Evolutionary conservation across 1,140 invertebrate genomes (phyloP).

Genomic region (Galleria mellonella): DNA sequence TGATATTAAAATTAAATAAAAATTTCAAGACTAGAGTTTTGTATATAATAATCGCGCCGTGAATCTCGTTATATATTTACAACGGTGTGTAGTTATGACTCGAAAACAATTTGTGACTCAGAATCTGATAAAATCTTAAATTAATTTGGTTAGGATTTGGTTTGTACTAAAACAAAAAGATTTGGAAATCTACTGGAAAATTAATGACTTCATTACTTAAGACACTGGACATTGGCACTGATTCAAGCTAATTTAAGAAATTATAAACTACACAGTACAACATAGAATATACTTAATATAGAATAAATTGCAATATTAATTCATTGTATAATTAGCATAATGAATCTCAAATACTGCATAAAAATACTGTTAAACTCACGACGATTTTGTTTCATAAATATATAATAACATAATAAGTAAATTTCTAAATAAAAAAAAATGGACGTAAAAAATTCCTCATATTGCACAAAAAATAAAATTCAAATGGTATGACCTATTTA

Average conservation of each 20-base stretch:
- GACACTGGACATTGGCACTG: slow-evolving; percentile 48
- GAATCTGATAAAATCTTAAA: slow-evolving; percentile 34
- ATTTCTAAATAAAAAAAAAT: slow-evolving; percentile 39
- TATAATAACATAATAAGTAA: slow-evolving; percentile 16
- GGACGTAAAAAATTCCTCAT: slow-evolving; percentile 66
- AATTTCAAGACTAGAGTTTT: slow-evolving; percentile 65
- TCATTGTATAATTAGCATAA: slow-evolving; percentile 23
- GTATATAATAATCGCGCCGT: slow-evolving; percentile 57
- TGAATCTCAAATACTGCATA: slow-evolving; percentile 51
- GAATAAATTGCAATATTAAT: slow-evolving; percentile 6
- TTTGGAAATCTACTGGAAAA: slow-evolving; percentile 15
- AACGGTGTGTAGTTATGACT: slow-evolving; percentile 22
- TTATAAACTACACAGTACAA: slow-evolving; percentile 28
- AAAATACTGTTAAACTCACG: slow-evolving; percentile 60
- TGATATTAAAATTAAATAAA: slow-evolving; percentile 56
- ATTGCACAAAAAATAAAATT: slow-evolving; percentile 51
- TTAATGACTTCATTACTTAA: slow-evolving; percentile 5
- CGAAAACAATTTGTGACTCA: slow-evolving; percentile 45
- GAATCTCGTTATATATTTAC: slow-evolving; percentile 50
- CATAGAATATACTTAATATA: slow-evolving; percentile 11
- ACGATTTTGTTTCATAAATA: slow-evolving; percentile 35
- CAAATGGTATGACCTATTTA: slow-evolving; percentile 3
- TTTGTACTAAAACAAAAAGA: slow-evolving; percentile 38
- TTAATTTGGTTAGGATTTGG: slow-evolving; percentile 51
- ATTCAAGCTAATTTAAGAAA: slow-evolving; percentile 29